Conservation (phyloP, 2,113 vertebrate genomes). For the Rhinoptilus africanus region DNA sequence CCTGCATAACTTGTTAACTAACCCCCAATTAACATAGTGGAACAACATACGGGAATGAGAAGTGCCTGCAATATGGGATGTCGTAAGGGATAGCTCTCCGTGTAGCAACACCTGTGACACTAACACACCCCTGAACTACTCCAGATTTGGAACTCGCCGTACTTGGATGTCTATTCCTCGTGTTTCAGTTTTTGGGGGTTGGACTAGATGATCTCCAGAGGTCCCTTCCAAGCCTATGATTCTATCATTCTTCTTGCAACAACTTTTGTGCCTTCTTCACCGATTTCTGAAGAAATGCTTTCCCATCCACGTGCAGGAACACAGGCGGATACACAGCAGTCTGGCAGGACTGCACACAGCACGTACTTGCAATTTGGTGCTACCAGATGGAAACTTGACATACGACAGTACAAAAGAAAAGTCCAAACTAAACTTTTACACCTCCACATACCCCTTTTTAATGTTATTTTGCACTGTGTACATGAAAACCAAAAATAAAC, state of each 20-base stretch:
- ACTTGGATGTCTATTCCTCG: no score
- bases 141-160: rapidly evolving
- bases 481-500: constrained; percentile 75
- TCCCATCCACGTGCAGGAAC: background rate
- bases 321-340: rapidly evolving
- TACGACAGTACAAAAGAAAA: constrained; percentile 52
- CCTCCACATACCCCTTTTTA: constrained; percentile 74
- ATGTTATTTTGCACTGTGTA: constrained; percentile 71
- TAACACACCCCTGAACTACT: background rate
- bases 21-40: rapidly evolving
- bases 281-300: rapidly evolving
- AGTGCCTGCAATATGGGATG: rapidly evolving
- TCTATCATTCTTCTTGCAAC: no score
- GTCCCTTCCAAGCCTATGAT: no score
- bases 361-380: background rate
- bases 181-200: no score
- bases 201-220: no score
- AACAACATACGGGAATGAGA: rapidly evolving
- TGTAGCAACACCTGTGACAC: rapidly evolving
- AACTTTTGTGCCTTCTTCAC: rapidly evolving
- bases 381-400: background rate
- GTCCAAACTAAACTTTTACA: constrained; percentile 57
- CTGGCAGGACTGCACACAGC: background rate
- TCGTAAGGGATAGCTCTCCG: rapidly evolving
- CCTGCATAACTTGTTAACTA: background rate